A percentile compares a stretch with the other conserved stretches of the same genome.
phyloP scores from a whole-genome alignment of 2,888 invertebrate genomes.

The Blomia tropicalis region DNA sequence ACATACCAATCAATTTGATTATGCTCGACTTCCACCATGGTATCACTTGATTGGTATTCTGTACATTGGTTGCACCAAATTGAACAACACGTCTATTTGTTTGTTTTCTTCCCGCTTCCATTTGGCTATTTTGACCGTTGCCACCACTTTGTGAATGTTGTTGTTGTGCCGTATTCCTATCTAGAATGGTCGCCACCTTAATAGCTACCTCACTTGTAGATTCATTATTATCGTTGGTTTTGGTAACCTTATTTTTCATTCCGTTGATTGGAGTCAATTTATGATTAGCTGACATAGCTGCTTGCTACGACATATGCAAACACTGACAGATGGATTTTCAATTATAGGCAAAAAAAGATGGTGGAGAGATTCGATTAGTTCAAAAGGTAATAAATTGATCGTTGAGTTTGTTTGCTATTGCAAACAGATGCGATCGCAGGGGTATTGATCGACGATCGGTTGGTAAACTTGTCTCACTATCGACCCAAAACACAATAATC shows the following conservation, averaged over 20 bases:
- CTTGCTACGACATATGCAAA: too few relatives aligned
- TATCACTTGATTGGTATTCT: neutral
- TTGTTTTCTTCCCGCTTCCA: neutral
- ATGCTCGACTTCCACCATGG: slow-evolving; percentile 7
- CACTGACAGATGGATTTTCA: too few relatives aligned
- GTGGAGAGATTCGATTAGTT: neutral
- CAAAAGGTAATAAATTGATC: neutral
- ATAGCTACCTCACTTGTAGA: too few relatives aligned
- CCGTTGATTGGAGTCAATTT: neutral
- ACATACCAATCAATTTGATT: slow-evolving; percentile 6
- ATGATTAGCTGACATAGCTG: neutral
- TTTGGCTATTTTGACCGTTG: neutral
- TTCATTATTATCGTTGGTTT: too few relatives aligned
- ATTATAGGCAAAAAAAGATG: neutral
- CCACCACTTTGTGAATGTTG: slow-evolving; percentile 1
- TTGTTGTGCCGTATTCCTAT: neutral
- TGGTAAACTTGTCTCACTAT: too few relatives aligned
- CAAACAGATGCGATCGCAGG: neutral
- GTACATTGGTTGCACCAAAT: neutral
- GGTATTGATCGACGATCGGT: too few relatives aligned
- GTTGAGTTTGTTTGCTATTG: neutral
- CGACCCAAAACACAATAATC: too few relatives aligned
- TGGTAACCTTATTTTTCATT: too few relatives aligned
- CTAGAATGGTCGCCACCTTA: too few relatives aligned
- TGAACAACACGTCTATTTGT: neutral